Evolutionary conservation across 2,888 invertebrate species (phyloP).

Genomic region (Apodemia mormo): DNA sequence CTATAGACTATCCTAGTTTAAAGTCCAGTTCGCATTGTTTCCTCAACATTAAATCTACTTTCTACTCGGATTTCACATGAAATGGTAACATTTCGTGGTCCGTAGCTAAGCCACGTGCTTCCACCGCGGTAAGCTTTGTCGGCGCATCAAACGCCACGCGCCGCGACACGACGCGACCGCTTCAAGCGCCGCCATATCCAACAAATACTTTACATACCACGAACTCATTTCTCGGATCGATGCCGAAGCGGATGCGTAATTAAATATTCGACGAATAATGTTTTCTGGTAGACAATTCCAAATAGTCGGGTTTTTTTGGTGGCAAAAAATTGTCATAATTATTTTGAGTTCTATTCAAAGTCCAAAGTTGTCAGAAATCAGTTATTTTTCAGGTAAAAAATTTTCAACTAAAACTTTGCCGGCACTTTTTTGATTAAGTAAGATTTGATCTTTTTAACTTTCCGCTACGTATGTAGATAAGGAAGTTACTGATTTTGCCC

Average conservation of each 20-base stretch:
- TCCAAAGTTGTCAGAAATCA: too few species aligned
- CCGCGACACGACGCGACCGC: slow-evolving; percentile 40
- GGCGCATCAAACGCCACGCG: slow-evolving; percentile 62
- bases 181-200: slow-evolving; percentile 29
- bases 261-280: slow-evolving; percentile 37
- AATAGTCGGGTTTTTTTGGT: slow-evolving; percentile 1
- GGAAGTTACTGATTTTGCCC: too few species aligned
- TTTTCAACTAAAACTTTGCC: too few species aligned
- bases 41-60: slow-evolving; percentile 7
- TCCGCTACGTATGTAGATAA: too few species aligned
- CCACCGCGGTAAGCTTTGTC: slow-evolving; percentile 61
- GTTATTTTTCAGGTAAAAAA: too few species aligned
- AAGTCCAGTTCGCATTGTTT: neutral
- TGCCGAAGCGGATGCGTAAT: slow-evolving; percentile 40
- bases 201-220: slow-evolving; percentile 37
- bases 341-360: too few species aligned
- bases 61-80: slow-evolving; percentile 9
- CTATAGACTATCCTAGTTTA: neutral
- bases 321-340: neutral
- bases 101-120: slow-evolving; percentile 1
- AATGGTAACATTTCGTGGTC: slow-evolving; percentile 16
- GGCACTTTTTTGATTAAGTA: too few species aligned
- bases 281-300: neutral
- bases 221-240: slow-evolving; percentile 45
- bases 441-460: too few species aligned